Evolutionary conservation across 2,113 vertebrate genomes (phyloP).

Genomic region (Merops nubicus): DNA sequence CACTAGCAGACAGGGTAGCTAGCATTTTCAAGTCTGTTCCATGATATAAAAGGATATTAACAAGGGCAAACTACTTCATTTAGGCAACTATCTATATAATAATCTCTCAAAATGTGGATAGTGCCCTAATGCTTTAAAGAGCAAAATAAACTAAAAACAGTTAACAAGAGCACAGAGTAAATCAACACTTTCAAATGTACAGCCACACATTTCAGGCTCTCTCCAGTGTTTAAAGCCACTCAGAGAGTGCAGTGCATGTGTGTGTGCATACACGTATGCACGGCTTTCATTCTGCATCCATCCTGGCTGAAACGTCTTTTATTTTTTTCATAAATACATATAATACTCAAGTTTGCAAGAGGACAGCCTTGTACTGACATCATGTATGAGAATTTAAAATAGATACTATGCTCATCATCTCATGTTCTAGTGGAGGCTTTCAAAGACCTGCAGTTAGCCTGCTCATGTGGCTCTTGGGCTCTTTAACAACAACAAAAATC

Average conservation of each 20-base stretch:
- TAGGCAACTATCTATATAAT: neutral
- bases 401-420: neutral
- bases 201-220: neutral
- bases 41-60: neutral
- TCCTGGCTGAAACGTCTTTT: neutral
- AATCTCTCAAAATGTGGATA: neutral
- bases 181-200: neutral
- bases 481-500: no score
- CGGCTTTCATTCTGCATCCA: neutral
- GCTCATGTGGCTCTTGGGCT: rapidly evolving
- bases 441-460: neutral
- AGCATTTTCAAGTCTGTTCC: neutral
- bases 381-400: neutral
- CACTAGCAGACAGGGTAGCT: neutral
- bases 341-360: neutral
- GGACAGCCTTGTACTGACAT: neutral
- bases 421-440: neutral
- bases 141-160: neutral
- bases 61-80: neutral
- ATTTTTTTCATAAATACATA: neutral
- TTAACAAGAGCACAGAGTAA: neutral
- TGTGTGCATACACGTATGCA: rapidly evolving
- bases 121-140: neutral
- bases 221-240: neutral
- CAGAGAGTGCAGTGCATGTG: rapidly evolving